Evolutionary conservation across 1,140 invertebrate species (phyloP), one percentile per base, ranked within the genome.

Genomic region (Augochlora pura): DNA sequence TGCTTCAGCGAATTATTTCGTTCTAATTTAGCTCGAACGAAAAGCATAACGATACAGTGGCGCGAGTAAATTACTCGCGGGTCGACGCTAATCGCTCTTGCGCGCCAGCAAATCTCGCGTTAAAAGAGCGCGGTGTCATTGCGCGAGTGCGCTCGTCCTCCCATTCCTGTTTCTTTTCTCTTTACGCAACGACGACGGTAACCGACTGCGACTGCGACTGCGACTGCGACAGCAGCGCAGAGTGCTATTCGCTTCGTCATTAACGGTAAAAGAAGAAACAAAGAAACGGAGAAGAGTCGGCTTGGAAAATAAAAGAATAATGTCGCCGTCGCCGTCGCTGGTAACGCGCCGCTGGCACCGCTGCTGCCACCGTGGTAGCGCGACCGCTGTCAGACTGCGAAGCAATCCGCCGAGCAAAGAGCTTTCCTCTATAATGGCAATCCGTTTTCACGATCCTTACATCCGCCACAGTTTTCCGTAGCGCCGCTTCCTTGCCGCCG

Each of bases 81-180:
- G 6, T 21, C 25, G 54, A 21, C 72, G 72, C 63, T 66, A 65
- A 66, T 75, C 78, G 71, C 79, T 79, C 76, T 83, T 77, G 68
- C 69, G 67, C 65, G 65, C 64, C 78, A 66, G 68, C 74, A 74
- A 76, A 83, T 75, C 63, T 80, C 77, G 42, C 80, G 75, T 75
- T 77, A 81, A 68, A 75, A 69, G 52, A 66, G 65, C 67, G 65
- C 67, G 32, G 25, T 63, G 60, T 64, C 42, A 32, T 65, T 16
- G 65, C 62, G 46, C 42, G 54, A 68, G 16, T 66, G 38, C 52
- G 54, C 25, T 49, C n/a, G 27, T 16, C 52, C 21, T 38, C 7
- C 8, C 21, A 9, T 7, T 38, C 63, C 0, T 3, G 63, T 57
- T 42, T 49, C 57, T 72, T 72, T 72, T 62, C 67, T 57, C 49